A percentile compares a stretch with the other conserved stretches of the same genome.
These are phyloP conservation scores for Ornithoptera priamus DNA, from an alignment of 2,888 invertebrate species.

Conservation along the genomic window DNA sequence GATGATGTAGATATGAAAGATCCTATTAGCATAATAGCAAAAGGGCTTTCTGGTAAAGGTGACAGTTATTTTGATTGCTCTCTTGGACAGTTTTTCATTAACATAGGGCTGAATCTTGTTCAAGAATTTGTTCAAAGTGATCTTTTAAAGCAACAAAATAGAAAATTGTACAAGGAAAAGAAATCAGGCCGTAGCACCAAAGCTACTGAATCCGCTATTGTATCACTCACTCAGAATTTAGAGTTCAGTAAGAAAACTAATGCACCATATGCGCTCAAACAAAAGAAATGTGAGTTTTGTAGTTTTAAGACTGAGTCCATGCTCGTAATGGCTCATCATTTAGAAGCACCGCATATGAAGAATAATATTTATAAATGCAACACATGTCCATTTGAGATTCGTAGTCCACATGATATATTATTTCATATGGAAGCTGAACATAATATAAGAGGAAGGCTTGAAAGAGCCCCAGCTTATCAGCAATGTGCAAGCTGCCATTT, in stretches of 20 bases:
- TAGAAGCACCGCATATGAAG: slow-evolving; percentile 95
- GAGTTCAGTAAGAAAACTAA: slow-evolving; percentile 94
- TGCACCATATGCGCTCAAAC: slow-evolving; percentile 87
- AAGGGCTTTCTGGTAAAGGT: slow-evolving; percentile 74
- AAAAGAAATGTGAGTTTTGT: slow-evolving; percentile 94
- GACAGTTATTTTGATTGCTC: slow-evolving; percentile 92
- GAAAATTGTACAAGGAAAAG: slow-evolving; percentile 88
- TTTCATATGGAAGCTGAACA: slow-evolving; percentile 97
- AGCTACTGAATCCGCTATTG: slow-evolving; percentile 89
- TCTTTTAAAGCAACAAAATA: slow-evolving; percentile 91
- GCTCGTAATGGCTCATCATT: slow-evolving; percentile 92
- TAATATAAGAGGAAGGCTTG: slow-evolving; percentile 91
- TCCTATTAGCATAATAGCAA: slow-evolving; percentile 63
- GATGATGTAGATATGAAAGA: slow-evolving; percentile 76
- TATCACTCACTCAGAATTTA: slow-evolving; percentile 91
- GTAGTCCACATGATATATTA: slow-evolving; percentile 93
- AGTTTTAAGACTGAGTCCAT: slow-evolving; percentile 95
- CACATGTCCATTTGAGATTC: slow-evolving; percentile 90
- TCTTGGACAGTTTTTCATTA: slow-evolving; percentile 94
- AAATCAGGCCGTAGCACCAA: slow-evolving; percentile 82
- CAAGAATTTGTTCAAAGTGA: slow-evolving; percentile 97
- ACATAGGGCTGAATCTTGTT: slow-evolving; percentile 94
- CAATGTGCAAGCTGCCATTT: slow-evolving; percentile 97
- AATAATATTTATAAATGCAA: slow-evolving; percentile 93
- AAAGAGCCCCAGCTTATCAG: slow-evolving; percentile 93